Base-by-base conservation (phyloP, 2,888 invertebrate species). In the Orchesella flavescens region DNA sequence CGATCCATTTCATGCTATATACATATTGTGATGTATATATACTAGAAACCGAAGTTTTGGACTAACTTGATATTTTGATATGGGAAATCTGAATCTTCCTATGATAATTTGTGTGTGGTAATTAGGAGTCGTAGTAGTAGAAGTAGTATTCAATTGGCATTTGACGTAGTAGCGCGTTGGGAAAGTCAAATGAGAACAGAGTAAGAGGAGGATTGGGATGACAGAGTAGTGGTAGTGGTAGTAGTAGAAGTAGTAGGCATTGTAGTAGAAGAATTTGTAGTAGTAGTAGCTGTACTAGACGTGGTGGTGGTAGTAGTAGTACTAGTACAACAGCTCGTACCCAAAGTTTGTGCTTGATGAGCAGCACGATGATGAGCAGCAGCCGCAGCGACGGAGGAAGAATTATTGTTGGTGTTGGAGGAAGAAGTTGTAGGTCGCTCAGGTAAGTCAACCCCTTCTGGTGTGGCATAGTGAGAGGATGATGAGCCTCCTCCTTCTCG, bases 331-430 rank as follows among this genome's bases (percentile, higher is more conserved):
- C 69, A 59, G 59, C 59, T 69, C 80, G 73, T 86, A 88, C 88
- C 88, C 71, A 88, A 83, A 75, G 88, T 88, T 69, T 88, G 88
- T 71, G 57, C 93, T 93, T 90, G 90, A 66, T 80, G 80, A 86
- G 90, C 90, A 84, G 90, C 89, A 74, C 90, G 53, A 57, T 80
- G 80, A 74, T 74, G 89, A 69, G 90, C 89, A 86, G 90, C 89
- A 86, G 90, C 89, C n/a, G n/a, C n/a, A n/a, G n/a, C n/a, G n/a
- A n/a, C n/a, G n/a, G n/a, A n/a, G n/a, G n/a, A n/a, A n/a, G n/a
- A n/a, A n/a, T n/a, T n/a, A n/a, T n/a, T n/a, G 87, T 90, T 88
- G 75, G 89, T 89, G 4, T 89, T 87, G 65, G 61, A n/a, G 76
- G 87, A 65, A 17, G 77, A 69, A 21, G 49, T 88, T 2, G 89